phyloP scores from a whole-genome alignment of 1,140 invertebrate species.

The Drosophila bocqueti region DNA sequence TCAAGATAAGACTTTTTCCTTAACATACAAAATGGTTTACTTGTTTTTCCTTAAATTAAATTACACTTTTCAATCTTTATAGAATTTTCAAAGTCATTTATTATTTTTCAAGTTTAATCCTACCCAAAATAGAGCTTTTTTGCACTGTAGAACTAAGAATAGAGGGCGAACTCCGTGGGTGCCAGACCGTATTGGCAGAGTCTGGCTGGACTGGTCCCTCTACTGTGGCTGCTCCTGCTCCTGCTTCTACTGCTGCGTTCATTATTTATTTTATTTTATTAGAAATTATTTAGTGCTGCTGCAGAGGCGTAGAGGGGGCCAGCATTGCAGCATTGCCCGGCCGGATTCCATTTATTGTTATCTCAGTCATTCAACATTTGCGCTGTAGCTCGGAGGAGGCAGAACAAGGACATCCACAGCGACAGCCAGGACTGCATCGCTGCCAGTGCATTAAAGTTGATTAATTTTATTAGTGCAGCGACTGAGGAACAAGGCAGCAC shows the following conservation, averaged over 20 bases:
- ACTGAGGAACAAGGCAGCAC: constrained; percentile 8
- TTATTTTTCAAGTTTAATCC: background rate
- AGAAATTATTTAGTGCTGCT: constrained; percentile 81
- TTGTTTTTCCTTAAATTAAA: background rate
- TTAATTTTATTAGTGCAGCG: constrained; percentile 74
- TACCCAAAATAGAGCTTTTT: background rate
- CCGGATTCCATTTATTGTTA: constrained; percentile 80
- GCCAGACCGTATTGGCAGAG: constrained; percentile 41
- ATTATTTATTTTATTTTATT: constrained; percentile 84
- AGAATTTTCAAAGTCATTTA: background rate
- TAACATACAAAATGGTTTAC: background rate
- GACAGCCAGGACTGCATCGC: constrained; percentile 5
- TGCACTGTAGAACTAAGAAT: background rate
- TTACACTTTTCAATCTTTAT: background rate
- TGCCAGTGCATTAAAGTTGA: constrained; percentile 76
- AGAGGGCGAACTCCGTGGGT: constrained; percentile 27
- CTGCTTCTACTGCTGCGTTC: constrained; percentile 49
- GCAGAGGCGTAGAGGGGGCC: constrained; percentile 13
- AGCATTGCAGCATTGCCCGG: constrained; percentile 38
- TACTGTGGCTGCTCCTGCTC: constrained; percentile 18
- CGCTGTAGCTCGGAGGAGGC: constrained; percentile 20
- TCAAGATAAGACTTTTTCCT: background rate
- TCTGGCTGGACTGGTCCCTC: constrained; percentile 23
- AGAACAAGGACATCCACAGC: constrained; percentile 7
- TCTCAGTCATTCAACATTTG: constrained; percentile 75